Evolutionary conservation across 2,797 vertebrate species (phyloP).

Genomic region (Fratercula arctica): DNA sequence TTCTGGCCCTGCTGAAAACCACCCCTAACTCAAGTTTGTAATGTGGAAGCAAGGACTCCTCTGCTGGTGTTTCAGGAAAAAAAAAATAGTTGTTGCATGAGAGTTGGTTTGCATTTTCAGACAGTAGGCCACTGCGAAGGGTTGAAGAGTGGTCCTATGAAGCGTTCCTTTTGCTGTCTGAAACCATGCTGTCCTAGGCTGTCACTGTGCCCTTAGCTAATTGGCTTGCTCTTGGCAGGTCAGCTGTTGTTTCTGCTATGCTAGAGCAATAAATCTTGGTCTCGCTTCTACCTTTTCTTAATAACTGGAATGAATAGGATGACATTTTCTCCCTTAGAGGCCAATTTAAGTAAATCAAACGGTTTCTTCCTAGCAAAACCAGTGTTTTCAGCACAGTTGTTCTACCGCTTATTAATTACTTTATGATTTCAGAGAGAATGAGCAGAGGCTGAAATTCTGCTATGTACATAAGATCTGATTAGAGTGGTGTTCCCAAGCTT

Average conservation of each 20-base stretch:
- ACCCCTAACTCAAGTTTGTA: not conserved
- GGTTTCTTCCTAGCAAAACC: not conserved
- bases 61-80: not conserved
- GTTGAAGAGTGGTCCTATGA: not conserved
- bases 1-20: not conserved
- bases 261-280: not conserved
- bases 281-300: not conserved
- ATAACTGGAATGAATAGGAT: not conserved
- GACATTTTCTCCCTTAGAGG: not conserved
- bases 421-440: not conserved
- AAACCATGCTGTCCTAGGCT: not conserved
- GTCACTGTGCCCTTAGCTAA: not conserved
- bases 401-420: not conserved
- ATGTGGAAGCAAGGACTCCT: not conserved
- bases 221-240: not conserved
- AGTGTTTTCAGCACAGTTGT: not conserved
- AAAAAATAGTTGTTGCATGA: not conserved
- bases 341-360: not conserved
- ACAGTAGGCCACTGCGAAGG: not conserved
- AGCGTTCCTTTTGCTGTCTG: not conserved
- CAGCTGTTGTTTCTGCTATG: not conserved
- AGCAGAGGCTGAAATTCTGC: not conserved
- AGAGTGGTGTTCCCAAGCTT: not conserved
- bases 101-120: not conserved
- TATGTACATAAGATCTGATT: not conserved